These are phyloP conservation scores for Nesoenas mayeri DNA, from an alignment of 2,113 vertebrate genomes.

Conservation along the genomic window DNA sequence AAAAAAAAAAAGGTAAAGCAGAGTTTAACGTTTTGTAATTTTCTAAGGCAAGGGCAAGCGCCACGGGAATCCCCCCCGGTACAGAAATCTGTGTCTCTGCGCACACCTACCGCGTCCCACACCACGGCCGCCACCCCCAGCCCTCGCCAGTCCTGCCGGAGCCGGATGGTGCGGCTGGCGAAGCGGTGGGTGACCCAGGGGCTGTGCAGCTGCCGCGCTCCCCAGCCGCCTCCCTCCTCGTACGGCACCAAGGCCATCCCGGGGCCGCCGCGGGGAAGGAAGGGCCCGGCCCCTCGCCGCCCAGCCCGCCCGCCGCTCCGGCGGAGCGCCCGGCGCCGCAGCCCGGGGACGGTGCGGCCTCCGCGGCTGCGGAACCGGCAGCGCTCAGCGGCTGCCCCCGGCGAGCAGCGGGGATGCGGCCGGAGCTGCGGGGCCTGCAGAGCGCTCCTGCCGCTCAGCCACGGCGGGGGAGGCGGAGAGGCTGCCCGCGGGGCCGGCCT, in stretches of 20 bases:
- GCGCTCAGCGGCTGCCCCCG: too few relatives aligned
- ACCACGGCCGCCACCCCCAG: constrained; percentile 93
- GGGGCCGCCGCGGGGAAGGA: not conserved
- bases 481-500: not conserved
- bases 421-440: too few relatives aligned
- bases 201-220: constrained; percentile 84
- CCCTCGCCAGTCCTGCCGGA: constrained; percentile 90
- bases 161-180: constrained; percentile 77
- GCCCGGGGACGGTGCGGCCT: not conserved
- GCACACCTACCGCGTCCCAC: constrained; percentile 88
- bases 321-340: not conserved
- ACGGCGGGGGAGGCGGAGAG: not conserved
- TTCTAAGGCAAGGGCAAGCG: not conserved
- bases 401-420: too few relatives aligned
- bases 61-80: not conserved
- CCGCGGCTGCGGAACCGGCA: too few relatives aligned
- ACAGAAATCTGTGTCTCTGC: too few relatives aligned
- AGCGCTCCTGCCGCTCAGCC: not conserved
- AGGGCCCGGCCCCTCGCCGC: too few relatives aligned
- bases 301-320: not conserved
- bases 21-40: not conserved
- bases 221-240: constrained; percentile 65
- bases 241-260: constrained; percentile 92
- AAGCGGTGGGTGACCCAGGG: constrained; percentile 81
- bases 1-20: not conserved